These are phyloP conservation scores for Andrena flavipes DNA, from an alignment of 2,888 invertebrate species.

Conservation along the genomic window DNA sequence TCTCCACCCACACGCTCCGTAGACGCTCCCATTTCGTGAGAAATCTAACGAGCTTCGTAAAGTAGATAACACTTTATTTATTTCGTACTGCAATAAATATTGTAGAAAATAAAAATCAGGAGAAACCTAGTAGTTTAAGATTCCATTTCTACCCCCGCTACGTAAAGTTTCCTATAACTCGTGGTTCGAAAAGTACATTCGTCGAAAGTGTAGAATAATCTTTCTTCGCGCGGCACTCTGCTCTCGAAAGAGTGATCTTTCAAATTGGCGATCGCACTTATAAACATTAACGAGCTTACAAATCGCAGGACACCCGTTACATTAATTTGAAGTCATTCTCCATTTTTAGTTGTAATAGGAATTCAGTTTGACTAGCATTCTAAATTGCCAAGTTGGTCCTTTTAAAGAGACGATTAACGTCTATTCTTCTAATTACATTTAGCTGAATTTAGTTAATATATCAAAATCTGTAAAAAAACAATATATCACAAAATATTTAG, in stretches of 20 bases:
- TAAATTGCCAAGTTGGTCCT: conserved; percentile 6
- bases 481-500: conserved; percentile 37
- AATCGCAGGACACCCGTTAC: neutral
- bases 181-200: neutral
- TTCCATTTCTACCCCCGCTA: neutral
- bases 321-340: neutral
- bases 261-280: neutral
- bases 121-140: conserved; percentile 13
- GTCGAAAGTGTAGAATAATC: neutral
- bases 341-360: neutral
- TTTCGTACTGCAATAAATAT: conserved; percentile 10
- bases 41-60: no score
- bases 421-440: conserved; percentile 7
- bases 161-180: conserved; percentile 1
- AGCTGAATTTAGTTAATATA: conserved; percentile 29
- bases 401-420: neutral
- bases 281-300: conserved; percentile 5
- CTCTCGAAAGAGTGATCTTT: neutral
- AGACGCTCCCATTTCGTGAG: neutral
- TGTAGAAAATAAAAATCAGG: conserved; percentile 14
- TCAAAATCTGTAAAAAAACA: conserved; percentile 30
- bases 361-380: conserved; percentile 41
- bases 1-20: neutral
- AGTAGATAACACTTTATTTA: conserved; percentile 21
- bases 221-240: neutral